These are phyloP conservation scores for Littorina saxatilis DNA, from an alignment of 1,140 invertebrate genomes.

Conservation along the genomic window DNA sequence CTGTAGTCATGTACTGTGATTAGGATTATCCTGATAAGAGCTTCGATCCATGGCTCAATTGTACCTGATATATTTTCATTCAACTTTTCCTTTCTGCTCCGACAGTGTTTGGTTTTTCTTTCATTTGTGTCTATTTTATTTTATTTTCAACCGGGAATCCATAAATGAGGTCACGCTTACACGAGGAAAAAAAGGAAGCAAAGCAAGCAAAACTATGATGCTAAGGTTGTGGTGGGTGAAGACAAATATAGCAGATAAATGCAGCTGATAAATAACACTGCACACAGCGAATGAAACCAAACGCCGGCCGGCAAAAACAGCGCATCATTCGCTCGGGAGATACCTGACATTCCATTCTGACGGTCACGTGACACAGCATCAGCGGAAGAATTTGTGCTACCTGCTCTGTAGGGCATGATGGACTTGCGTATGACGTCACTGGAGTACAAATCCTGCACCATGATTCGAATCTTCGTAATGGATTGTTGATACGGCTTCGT, in stretches of 20 bases:
- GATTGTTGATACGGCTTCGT: slow-evolving; percentile 41
- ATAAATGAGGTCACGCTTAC: too few relatives aligned
- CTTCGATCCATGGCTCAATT: too few relatives aligned
- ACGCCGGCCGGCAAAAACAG: not conserved
- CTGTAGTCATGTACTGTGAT: too few relatives aligned
- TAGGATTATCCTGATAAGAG: too few relatives aligned
- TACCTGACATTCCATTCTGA: slow-evolving; percentile 44
- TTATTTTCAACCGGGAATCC: too few relatives aligned
- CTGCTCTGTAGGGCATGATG: slow-evolving; percentile 44
- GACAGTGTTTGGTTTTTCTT: too few relatives aligned
- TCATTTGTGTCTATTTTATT: too few relatives aligned
- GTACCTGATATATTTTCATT: too few relatives aligned
- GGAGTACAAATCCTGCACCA: slow-evolving; percentile 23
- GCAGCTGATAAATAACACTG: not conserved
- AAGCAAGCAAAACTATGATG: too few relatives aligned
- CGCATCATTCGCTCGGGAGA: slow-evolving; percentile 12
- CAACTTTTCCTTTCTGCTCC: too few relatives aligned
- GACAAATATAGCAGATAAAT: not conserved
- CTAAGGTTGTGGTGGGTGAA: too few relatives aligned
- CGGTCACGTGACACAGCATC: slow-evolving; percentile 35
- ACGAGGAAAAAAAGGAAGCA: not conserved
- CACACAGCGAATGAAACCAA: too few relatives aligned
- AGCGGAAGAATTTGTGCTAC: slow-evolving; percentile 47
- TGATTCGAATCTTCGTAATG: slow-evolving; percentile 43
- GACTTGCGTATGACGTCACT: slow-evolving; percentile 36